A percentile compares a stretch with the other conserved stretches of the same genome.
Conservation (phyloP, 2,113 vertebrate genomes). For the Lynx canadensis region DNA sequence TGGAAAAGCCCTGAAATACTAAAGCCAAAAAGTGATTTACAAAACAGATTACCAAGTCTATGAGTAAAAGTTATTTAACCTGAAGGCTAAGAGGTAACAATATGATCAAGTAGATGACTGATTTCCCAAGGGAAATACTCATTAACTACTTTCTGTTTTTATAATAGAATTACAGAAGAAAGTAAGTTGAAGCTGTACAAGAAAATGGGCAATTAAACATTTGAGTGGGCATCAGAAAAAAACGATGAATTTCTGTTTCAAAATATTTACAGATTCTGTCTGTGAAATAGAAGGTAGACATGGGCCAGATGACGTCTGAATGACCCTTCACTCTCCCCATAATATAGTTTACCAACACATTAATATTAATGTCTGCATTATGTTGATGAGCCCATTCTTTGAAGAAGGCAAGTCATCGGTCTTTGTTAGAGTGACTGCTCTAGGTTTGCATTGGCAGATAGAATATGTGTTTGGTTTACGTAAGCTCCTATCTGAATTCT, state of each 20-base stretch:
- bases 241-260: constrained; percentile 5
- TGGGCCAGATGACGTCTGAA: background rate
- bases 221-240: background rate
- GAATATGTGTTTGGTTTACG: constrained; percentile 15
- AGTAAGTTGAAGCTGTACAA: constrained; percentile 34
- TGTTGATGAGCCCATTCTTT: background rate
- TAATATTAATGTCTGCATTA: background rate
- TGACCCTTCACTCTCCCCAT: background rate
- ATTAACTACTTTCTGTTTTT: background rate
- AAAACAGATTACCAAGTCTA: background rate
- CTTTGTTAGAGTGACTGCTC: background rate
- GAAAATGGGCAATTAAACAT: constrained; percentile 37
- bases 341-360: background rate
- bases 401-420: background rate
- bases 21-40: background rate
- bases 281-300: constrained; percentile 24
- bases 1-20: background rate
- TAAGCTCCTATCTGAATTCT: background rate
- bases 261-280: constrained; percentile 15
- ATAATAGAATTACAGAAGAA: background rate
- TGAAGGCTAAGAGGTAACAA: background rate
- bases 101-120: background rate
- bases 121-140: constrained; percentile 25
- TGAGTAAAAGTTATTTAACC: constrained; percentile 54
- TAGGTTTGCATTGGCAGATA: background rate